Base-by-base conservation (phyloP, 2,888 invertebrate species). In the Galerucella calmariensis region DNA sequence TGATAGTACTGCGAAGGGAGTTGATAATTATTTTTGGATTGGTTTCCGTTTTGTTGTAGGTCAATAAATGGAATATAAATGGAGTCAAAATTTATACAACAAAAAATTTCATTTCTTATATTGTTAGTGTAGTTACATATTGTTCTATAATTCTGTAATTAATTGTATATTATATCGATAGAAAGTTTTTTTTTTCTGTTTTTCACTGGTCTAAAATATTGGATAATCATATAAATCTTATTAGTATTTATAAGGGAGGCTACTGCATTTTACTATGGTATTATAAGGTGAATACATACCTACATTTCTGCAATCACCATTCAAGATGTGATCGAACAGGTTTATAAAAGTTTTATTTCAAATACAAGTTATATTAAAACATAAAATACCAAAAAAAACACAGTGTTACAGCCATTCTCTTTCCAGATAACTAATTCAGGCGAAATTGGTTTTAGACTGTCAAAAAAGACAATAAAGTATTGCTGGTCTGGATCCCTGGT, bases 221-320 rank as follows among this genome's bases (percentile, higher is more conserved):
- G 48, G 11, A 14, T 48, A 48, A 56, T 56, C 58, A 16, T 20
- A 27, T 59, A 69, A 59, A 69, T 69, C 48, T 48, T 48, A 48
- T 48, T 48, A 63, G 63, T 63, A 63, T 63, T 63, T 63, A 63
- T 63, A 63, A 63, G 63, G 11, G 41, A 2, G 16, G 35, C 63
- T 63, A 12, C 41, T 63, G 63, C 41, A 63, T 63, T 63, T 63
- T 16, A 63, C 46, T 16, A 63, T 41, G 41, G 41, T 48, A 48
- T 48, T 48, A 48, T 48, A 14, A 48, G 14, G 14, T 48, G 48
- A 48, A 48, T 48, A 48, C 48, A 48, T 48, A 48, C 48, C 48
- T 12, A 48, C 9, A 20, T 11, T 46, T 46, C 10, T 46, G 12
- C 46, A 46, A 46, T 12, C 46, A 12, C 12, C 3, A 48, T 65